phyloP scores from a whole-genome alignment of 2,888 invertebrate species.

The Subacronicta megacephala region DNA sequence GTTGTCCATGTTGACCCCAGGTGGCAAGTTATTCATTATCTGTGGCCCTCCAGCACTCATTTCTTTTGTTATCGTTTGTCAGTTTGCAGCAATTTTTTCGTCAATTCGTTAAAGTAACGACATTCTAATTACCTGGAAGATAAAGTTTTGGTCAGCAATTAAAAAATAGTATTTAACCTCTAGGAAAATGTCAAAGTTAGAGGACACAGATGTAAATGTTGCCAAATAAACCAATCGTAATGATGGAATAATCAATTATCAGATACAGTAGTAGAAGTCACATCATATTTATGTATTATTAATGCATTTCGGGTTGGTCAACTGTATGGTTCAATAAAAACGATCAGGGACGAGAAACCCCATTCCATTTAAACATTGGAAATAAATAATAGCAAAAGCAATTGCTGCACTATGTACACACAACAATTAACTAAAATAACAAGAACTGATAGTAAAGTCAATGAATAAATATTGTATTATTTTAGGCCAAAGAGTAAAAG shows the following conservation, averaged over 20 bases:
- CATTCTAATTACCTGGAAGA: constrained; percentile 79
- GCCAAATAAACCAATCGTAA: constrained; percentile 34
- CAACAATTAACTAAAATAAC: constrained; percentile 37
- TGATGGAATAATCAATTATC: constrained; percentile 16
- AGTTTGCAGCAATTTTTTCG: constrained; percentile 38
- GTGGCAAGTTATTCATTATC: constrained; percentile 81
- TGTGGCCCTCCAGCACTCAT: constrained; percentile 83
- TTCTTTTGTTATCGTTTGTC: constrained; percentile 26
- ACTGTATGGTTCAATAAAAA: background rate
- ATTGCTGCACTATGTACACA: constrained; percentile 27
- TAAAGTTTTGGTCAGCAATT: constrained; percentile 64
- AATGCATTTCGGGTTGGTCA: constrained; percentile 6
- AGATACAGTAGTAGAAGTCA: constrained; percentile 22
- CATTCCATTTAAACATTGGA: constrained; percentile 15
- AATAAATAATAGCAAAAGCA: constrained; percentile 28
- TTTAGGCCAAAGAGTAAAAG: constrained; percentile 75
- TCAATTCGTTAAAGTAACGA: constrained; percentile 42
- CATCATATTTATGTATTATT: constrained; percentile 15
- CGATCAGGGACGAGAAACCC: constrained; percentile 18
- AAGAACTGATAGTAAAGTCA: constrained; percentile 28
- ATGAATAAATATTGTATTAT: constrained; percentile 51
- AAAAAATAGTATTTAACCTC: constrained; percentile 61
- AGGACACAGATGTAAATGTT: constrained; percentile 64
- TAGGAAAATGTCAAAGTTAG: constrained; percentile 69
- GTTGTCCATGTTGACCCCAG: constrained; percentile 87